A percentile compares a stretch with the other conserved stretches of the same genome.
Evolutionary conservation across 92 coral and sea anemone genomes (phyloP).

Genomic region (Zoanthus sansibaricus): DNA sequence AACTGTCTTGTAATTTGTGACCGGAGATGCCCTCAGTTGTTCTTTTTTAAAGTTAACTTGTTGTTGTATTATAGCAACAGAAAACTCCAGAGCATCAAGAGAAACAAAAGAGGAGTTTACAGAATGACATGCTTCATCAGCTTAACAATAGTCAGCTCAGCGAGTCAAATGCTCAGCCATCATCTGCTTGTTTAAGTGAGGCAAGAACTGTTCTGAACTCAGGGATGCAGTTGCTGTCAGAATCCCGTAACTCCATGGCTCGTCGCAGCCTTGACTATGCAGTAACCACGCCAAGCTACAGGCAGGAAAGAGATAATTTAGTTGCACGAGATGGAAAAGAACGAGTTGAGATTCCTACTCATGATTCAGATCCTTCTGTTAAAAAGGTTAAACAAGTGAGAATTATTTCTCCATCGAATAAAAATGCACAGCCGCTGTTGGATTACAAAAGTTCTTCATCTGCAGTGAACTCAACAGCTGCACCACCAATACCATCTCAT

Average conservation of each 20-base stretch:
- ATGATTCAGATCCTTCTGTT: slow-evolving; percentile 2
- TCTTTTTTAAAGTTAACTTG: neutral
- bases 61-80: slow-evolving; percentile 53
- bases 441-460: neutral
- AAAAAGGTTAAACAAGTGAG: slow-evolving; percentile 74
- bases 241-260: slow-evolving; percentile 51
- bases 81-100: slow-evolving; percentile 78
- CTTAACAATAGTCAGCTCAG: slow-evolving; percentile 47
- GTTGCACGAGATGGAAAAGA: neutral
- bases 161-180: neutral
- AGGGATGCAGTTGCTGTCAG: slow-evolving; percentile 27
- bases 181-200: slow-evolving; percentile 31
- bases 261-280: slow-evolving; percentile 80
- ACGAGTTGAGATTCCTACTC: slow-evolving; percentile 12
- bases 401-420: slow-evolving; percentile 70
- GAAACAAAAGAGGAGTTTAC: slow-evolving; percentile 70
- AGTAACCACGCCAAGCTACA: slow-evolving; percentile 24
- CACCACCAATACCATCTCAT: neutral
- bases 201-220: slow-evolving; percentile 39
- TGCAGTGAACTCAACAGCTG: neutral
- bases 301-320: slow-evolving; percentile 11
- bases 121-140: slow-evolving; percentile 77
- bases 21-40: too few relatives aligned
- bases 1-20: neutral
- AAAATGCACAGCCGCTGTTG: slow-evolving; percentile 22